Conservation (phyloP, 2,113 vertebrate genomes). For the Lanius collurio region DNA sequence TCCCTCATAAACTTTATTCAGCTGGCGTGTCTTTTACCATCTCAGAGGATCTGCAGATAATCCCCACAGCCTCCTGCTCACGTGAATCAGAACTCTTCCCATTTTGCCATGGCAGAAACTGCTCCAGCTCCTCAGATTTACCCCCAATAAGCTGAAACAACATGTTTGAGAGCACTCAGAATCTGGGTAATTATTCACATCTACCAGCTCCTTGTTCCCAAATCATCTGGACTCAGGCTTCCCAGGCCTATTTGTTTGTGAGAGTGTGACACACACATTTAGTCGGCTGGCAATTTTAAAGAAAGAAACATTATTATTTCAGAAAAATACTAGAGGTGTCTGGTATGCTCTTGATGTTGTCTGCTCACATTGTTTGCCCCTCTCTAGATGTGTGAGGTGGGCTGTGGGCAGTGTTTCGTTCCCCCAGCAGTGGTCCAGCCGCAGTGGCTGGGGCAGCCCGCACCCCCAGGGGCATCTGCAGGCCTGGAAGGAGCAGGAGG, state of each 20-base stretch:
- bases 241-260: neutral
- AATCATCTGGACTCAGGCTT: neutral
- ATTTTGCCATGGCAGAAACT: neutral
- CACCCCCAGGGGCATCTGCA: neutral
- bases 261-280: accelerated
- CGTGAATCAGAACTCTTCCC: neutral
- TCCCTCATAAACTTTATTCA: neutral
- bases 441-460: neutral
- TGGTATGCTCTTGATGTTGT: neutral
- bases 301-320: neutral
- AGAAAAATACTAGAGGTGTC: accelerated
- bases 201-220: neutral
- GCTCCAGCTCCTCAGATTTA: neutral
- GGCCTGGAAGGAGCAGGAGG: neutral
- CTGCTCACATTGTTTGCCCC: accelerated
- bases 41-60: neutral
- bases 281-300: neutral
- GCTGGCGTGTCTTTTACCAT: neutral
- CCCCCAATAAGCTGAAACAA: neutral
- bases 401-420: accelerated
- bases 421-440: accelerated
- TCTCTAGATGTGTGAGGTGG: accelerated
- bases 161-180: neutral
- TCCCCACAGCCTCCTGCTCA: neutral
- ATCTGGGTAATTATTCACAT: neutral